These are phyloP conservation scores for Sebastes taczanowskii DNA, from an alignment of 2,797 vertebrate genomes.

Conservation along the genomic window DNA sequence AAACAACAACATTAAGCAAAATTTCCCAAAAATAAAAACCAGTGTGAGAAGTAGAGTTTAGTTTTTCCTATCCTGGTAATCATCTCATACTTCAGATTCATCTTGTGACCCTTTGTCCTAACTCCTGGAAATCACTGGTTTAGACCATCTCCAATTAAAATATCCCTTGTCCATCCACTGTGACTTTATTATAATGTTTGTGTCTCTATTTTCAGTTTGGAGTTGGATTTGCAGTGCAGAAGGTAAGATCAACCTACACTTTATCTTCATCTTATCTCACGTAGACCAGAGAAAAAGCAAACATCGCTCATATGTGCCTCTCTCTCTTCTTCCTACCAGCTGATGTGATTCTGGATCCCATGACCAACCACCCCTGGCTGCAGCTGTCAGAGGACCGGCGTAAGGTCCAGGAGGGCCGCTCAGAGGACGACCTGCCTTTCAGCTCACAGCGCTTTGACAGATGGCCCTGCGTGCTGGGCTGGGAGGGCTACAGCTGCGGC, in stretches of 20 bases:
- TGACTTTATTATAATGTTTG: neutral
- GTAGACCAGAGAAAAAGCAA: neutral
- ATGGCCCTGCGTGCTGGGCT: conserved; percentile 77
- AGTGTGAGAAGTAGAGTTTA: neutral
- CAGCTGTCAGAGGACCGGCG: conserved; percentile 76
- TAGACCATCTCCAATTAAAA: neutral
- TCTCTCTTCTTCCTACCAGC: conserved; percentile 41
- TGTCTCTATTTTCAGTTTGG: conserved; percentile 76
- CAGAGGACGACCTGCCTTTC: conserved; percentile 18
- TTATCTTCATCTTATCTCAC: neutral
- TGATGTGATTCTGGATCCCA: conserved; percentile 77
- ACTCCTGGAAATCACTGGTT: neutral
- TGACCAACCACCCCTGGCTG: conserved; percentile 80
- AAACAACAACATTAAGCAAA: neutral
- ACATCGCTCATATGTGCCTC: neutral
- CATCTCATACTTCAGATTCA: neutral
- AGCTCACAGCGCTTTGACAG: conserved; percentile 74
- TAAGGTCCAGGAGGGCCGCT: conserved; percentile 71
- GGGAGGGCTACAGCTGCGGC: conserved; percentile 74
- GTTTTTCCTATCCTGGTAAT: neutral
- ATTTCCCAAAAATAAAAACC: neutral
- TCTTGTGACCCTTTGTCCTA: neutral
- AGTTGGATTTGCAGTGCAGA: conserved; percentile 78
- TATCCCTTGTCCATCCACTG: neutral
- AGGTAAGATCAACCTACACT: conserved; percentile 47